Evolutionary conservation across 2,113 vertebrate species (phyloP).

Genomic region (Gallinago media): DNA sequence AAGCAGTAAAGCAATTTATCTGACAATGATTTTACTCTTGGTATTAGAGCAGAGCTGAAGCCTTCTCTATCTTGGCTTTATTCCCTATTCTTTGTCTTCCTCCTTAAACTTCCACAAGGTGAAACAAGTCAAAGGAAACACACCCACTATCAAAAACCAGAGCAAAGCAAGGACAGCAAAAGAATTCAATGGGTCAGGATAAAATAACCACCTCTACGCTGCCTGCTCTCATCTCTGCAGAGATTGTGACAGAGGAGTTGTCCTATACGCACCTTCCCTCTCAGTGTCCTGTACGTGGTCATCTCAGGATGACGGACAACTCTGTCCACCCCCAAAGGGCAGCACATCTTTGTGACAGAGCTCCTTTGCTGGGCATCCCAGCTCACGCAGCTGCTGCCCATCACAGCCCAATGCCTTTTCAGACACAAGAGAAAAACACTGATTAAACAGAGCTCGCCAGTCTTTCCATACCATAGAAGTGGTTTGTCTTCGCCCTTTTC

Average conservation of each 20-base stretch:
- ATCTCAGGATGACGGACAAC: background rate
- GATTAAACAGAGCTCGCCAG: background rate
- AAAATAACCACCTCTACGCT: background rate
- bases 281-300: fast-evolving
- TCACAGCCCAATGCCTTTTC: background rate
- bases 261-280: background rate
- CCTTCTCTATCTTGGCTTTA: background rate
- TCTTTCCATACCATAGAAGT: background rate
- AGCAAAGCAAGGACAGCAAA: background rate
- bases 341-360: background rate
- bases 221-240: background rate
- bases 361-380: background rate
- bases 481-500: background rate
- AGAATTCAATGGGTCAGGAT: background rate
- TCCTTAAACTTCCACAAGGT: background rate
- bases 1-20: background rate
- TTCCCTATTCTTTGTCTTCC: background rate
- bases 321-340: background rate
- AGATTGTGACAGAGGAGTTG: background rate
- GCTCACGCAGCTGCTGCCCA: background rate
- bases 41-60: background rate
- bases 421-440: background rate
- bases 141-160: fast-evolving
- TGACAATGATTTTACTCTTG: background rate
- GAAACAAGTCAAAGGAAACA: background rate